phyloP scores from a whole-genome alignment of 2,113 vertebrate species.

The Ahaetulla prasina region DNA sequence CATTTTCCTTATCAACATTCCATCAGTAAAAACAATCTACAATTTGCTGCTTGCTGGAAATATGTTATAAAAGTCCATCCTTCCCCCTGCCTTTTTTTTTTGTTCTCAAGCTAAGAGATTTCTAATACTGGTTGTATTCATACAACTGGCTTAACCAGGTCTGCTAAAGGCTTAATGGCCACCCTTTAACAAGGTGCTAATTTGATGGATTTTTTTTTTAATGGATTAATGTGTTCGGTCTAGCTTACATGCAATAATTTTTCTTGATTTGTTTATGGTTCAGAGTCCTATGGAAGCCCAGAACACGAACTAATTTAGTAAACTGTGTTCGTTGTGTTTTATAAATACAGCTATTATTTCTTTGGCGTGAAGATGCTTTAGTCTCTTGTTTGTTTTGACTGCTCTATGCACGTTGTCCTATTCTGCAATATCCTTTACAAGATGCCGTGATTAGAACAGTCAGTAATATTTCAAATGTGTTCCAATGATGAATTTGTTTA shows the following conservation, averaged over 20 bases:
- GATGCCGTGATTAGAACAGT: background rate
- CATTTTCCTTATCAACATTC: background rate
- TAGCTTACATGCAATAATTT: background rate
- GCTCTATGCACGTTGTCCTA: background rate
- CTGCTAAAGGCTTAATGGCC: background rate
- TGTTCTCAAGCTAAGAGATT: background rate
- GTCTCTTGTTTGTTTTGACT: background rate
- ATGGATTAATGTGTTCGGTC: background rate
- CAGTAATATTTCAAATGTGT: background rate
- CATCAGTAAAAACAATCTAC: background rate
- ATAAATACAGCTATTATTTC: background rate
- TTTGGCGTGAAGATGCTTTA: background rate
- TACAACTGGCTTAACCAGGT: background rate
- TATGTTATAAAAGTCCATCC: background rate
- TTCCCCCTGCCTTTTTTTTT: no score
- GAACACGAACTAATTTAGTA: background rate
- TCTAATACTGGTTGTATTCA: background rate
- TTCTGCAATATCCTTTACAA: background rate
- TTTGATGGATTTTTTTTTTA: background rate
- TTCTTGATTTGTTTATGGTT: background rate
- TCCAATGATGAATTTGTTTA: background rate
- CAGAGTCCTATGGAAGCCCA: background rate
- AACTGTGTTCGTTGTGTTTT: background rate
- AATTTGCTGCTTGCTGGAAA: background rate
- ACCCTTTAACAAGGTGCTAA: background rate